Base-by-base conservation (phyloP, 2,888 invertebrate genomes). In the Trichogramma dendrolimi region DNA sequence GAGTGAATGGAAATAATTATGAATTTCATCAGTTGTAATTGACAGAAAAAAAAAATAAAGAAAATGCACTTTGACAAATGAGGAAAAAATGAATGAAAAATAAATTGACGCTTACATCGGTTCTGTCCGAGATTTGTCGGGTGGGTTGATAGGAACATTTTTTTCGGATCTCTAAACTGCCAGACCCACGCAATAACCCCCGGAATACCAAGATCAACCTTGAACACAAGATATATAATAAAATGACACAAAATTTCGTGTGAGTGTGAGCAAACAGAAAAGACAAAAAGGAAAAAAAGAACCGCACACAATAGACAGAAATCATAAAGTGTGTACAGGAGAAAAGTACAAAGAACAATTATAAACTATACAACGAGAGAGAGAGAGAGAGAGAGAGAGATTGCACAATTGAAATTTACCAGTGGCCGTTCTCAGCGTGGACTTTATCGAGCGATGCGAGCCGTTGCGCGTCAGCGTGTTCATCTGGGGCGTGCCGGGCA, bases 401-500 rank as follows among this genome's bases (percentile, higher is more conserved):
- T 40, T 8, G 39, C 27, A 39, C 42, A 39, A 14, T 27, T 27
- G 27, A 27, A 27, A 27, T 27, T 14, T 69, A 79, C 79, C 78
- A 70, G 78, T 79, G 52, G 74, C 74, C 62, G 78, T 78, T 73
- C 78, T 73, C 64, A 78, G 56, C 41, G 75, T 78, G 6, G 79
- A 79, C 66, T 77, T 79, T 40, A 85, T 77, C 39, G 87, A 87
- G 63, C 88, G 84, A 72, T 86, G 87, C 44, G 87, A 87, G 49
- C 87, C 87, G 75, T 86, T 85, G 7, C 89, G 81, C 1, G 91
- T 90, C 6, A 92, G 82, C 0, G 91, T 90, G 74, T 88, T 89
- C 85, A 90, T 85, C 69, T 88, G 88, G 0, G 92, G 92, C 0
- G 92, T 91, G 5, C 89, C 90, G 0, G 90, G 86, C 62, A 85